Conservation (phyloP, 2,797 vertebrate genomes). For the Argentina silus region DNA sequence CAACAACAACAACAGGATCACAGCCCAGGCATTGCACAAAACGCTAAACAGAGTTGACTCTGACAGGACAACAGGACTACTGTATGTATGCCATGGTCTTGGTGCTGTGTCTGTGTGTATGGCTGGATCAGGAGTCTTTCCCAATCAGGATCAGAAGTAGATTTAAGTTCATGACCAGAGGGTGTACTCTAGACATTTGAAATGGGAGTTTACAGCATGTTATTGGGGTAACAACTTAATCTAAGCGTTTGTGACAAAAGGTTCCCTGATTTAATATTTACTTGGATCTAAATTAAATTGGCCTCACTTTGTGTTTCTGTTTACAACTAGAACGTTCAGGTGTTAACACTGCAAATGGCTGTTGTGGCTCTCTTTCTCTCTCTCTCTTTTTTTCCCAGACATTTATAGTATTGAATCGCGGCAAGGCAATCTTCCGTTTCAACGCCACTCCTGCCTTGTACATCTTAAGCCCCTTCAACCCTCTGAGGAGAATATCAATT, state of each 20-base stretch:
- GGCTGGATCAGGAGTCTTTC: background rate
- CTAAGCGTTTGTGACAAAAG: too few relatives aligned
- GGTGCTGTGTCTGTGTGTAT: background rate
- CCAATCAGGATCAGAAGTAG: background rate
- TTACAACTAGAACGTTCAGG: too few relatives aligned
- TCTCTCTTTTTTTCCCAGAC: conserved; percentile 82
- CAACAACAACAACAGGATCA: background rate
- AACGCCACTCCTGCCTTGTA: conserved; percentile 98
- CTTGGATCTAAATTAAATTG: too few relatives aligned
- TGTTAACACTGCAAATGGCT: too few relatives aligned
- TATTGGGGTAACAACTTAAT: background rate
- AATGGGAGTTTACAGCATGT: background rate
- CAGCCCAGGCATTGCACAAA: background rate
- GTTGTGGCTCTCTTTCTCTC: background rate
- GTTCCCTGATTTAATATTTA: too few relatives aligned
- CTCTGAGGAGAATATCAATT: conserved; percentile 93
- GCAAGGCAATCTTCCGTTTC: conserved; percentile 98
- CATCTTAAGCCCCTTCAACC: conserved; percentile 97
- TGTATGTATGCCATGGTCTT: background rate
- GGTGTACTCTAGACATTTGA: background rate
- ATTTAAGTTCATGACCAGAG: background rate
- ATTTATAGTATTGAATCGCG: conserved; percentile 99
- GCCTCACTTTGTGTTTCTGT: too few relatives aligned
- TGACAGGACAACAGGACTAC: background rate
- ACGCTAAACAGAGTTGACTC: background rate